Evolutionary conservation across 2,113 vertebrate genomes (phyloP).

Genomic region (Passerina amoena): DNA sequence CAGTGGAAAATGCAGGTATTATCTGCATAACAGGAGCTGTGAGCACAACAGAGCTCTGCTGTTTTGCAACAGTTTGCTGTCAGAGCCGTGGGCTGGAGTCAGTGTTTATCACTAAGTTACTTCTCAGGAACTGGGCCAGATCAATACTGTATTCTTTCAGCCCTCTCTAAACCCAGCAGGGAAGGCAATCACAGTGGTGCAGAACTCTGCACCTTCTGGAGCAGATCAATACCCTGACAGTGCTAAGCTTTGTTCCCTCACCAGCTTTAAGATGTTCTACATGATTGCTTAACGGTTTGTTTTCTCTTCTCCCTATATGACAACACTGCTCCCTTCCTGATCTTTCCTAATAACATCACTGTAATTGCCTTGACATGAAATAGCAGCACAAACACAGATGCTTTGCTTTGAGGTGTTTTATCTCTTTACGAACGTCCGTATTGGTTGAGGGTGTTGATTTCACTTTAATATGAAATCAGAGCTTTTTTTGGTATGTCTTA

Average conservation of each 20-base stretch:
- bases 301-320: constrained; percentile 80
- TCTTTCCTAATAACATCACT: constrained; percentile 77
- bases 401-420: constrained; percentile 70
- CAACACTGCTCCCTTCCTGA: constrained; percentile 69
- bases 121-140: constrained; percentile 87
- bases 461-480: constrained; percentile 52
- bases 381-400: constrained; percentile 73
- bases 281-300: constrained; percentile 96
- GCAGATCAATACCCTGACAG: constrained; percentile 93
- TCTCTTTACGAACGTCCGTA: constrained; percentile 48
- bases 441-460: constrained; percentile 71
- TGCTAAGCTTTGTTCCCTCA: constrained; percentile 91
- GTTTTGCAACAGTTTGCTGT: constrained; percentile 76
- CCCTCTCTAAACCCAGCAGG: constrained; percentile 85
- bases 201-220: constrained; percentile 90
- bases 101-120: constrained; percentile 89
- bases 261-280: constrained; percentile 93
- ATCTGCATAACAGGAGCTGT: background rate
- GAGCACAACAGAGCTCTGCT: background rate
- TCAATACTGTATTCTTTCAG: constrained; percentile 93
- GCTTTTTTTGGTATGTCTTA: background rate
- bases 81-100: constrained; percentile 79
- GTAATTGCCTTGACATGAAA: constrained; percentile 83
- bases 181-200: constrained; percentile 83
- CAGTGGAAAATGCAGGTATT: background rate